Conservation (phyloP, 2,888 invertebrate genomes). For the Polyommatus icarus region DNA sequence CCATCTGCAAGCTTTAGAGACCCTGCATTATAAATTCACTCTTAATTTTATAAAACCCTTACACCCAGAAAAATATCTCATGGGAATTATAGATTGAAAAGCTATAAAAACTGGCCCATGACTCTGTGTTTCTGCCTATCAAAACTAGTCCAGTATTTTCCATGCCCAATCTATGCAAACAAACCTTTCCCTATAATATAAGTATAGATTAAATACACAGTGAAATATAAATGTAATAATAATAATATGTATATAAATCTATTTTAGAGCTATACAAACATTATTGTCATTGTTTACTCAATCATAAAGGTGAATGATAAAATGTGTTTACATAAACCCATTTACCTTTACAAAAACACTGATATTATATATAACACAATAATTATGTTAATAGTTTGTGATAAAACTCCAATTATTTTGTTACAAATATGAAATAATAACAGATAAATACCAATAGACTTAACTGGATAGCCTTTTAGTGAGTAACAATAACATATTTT, state of each 20-base stretch:
- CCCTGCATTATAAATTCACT: neutral
- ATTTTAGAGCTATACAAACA: neutral
- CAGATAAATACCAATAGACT: neutral
- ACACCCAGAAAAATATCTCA: neutral
- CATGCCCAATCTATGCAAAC: neutral
- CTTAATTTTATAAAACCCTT: neutral
- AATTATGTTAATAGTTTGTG: neutral
- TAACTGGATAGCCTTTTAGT: neutral
- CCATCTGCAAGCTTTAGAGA: neutral
- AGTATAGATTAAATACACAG: neutral
- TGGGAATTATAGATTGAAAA: neutral
- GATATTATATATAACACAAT: neutral
- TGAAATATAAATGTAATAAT: neutral
- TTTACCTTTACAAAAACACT: conserved; percentile 4
- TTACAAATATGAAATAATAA: neutral
- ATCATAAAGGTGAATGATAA: neutral
- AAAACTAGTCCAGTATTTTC: neutral
- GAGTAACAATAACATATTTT: neutral
- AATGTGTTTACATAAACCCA: neutral
- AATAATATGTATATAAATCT: too few species aligned
- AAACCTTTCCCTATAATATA: neutral
- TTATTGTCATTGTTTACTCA: conserved; percentile 17
- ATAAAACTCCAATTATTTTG: neutral
- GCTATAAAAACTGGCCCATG: neutral
- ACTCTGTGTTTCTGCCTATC: neutral